Base-by-base conservation (phyloP, 1,140 invertebrate species). In the Augochlora pura region DNA sequence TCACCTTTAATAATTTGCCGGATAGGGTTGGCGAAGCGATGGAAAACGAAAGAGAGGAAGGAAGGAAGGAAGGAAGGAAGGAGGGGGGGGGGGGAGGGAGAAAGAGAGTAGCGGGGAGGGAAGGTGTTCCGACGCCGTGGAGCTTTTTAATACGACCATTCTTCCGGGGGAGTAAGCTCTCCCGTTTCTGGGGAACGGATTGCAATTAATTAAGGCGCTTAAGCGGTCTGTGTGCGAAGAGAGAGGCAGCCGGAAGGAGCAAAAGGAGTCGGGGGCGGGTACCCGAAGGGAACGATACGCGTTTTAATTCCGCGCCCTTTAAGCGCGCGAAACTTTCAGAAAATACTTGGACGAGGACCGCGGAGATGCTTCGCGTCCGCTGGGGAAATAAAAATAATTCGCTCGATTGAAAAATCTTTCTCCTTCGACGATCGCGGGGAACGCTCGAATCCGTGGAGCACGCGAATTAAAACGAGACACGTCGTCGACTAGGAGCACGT, bases 131-230 rank as follows among this genome's bases (percentile, higher is more conserved):
- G 73, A 23, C 77, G 21, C 27, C 60, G 21, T 38, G 10, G 46
- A 59, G 60, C 49, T 46, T 65, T 65, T 73, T 79, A 79, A 79
- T 54, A 25, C 38, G 38, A 23, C 69, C 38, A 60, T 79, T 79
- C 62, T 79, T 79, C 21, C 69, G 21, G 0, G 18, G 59, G 39
- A 46, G 32, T 66, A 64, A 64, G 25, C 38, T 79, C 52, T 59
- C 23, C 16, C 68, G 18, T 38, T 79, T 46, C 46, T 49, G 12
- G 16, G 27, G 62, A 65, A 73, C 69, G 77, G 78, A 75, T 76
- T 57, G 72, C 72, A 76, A 76, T 80, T 76, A 80, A 80, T 80
- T 76, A 75, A 75, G 63, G 64, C 62, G n/a, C 42, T 75, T 63
- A 80, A 76, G 54, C 65, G 69, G 42, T 12, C 42, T 46, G 42